These are phyloP conservation scores for Acanthacorydalis orientalis DNA, from an alignment of 2,888 invertebrate genomes.

Conservation along the genomic window DNA sequence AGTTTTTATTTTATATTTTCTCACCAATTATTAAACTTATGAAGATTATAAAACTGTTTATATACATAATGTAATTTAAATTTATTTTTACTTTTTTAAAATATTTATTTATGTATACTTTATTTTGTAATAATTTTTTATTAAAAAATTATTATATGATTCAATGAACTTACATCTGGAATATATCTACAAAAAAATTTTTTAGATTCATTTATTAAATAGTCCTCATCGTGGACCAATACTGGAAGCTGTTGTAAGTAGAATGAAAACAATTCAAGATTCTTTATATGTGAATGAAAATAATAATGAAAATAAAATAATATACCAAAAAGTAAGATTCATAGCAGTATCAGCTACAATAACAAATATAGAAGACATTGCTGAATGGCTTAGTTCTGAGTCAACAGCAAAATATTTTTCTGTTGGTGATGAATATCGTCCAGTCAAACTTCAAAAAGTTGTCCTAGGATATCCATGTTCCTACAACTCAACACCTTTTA, in stretches of 20 bases:
- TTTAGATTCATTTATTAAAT: conserved; percentile 47
- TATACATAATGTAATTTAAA: too few species aligned
- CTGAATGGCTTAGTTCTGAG: conserved; percentile 46
- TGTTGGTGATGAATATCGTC: conserved; percentile 53
- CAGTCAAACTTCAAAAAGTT: conserved; percentile 53
- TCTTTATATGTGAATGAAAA: not conserved
- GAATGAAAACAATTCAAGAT: conserved; percentile 60
- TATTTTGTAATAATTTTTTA: too few species aligned
- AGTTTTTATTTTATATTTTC: too few species aligned
- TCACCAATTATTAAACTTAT: too few species aligned
- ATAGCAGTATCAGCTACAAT: conserved; percentile 66
- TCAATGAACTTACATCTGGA: too few species aligned
- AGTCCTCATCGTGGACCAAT: conserved; percentile 56
- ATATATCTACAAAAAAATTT: conserved; percentile 1
- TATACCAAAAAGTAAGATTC: conserved; percentile 34
- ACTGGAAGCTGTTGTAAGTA: conserved; percentile 56
- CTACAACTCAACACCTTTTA: conserved; percentile 40
- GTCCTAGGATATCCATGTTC: conserved; percentile 51
- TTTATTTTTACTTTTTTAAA: too few species aligned
- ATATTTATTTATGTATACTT: too few species aligned
- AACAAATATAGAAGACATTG: conserved; percentile 59
- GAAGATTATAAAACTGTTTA: too few species aligned
- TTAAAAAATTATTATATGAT: too few species aligned
- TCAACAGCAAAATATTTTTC: conserved; percentile 37
- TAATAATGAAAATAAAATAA: not conserved